A percentile compares a stretch with the other conserved stretches of the same genome.
Evolutionary conservation across 2,888 invertebrate species (phyloP).

Genomic region (Bugula neritina): DNA sequence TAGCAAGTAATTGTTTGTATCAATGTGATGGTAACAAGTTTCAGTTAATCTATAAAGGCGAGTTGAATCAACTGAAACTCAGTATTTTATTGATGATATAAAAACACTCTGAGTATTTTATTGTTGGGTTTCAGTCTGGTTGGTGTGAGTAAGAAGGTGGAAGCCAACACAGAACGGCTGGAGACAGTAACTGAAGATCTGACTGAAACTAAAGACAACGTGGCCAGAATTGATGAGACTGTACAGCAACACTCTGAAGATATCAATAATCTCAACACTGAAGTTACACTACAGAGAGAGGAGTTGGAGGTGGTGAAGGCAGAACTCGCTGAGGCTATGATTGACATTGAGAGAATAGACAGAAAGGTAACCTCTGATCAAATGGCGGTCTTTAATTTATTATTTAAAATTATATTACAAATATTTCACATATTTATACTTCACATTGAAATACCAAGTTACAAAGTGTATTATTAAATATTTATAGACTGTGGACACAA

Average conservation of each 20-base stretch:
- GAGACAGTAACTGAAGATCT: conserved; percentile 1
- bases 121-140: neutral
- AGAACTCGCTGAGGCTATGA: conserved; percentile 18
- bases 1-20: too few species aligned
- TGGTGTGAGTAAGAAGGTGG: neutral
- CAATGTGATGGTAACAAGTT: too few species aligned
- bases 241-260: neutral
- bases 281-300: neutral
- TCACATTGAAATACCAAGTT: too few species aligned
- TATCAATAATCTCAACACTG: neutral
- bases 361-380: conserved; percentile 11
- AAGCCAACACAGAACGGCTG: neutral
- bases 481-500: conserved; percentile 31
- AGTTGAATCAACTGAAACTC: too few species aligned
- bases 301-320: neutral
- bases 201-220: neutral
- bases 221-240: neutral
- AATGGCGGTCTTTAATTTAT: neutral
- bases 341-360: conserved; percentile 15
- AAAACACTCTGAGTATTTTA: too few species aligned
- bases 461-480: too few species aligned
- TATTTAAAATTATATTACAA: neutral
- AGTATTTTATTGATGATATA: too few species aligned
- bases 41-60: too few species aligned
- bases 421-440: neutral